Percentiles rank a stretch among this genome's conserved stretches.
phyloP scores from a whole-genome alignment of 2,797 vertebrate species.

The Odontamblyopus rebecca region DNA sequence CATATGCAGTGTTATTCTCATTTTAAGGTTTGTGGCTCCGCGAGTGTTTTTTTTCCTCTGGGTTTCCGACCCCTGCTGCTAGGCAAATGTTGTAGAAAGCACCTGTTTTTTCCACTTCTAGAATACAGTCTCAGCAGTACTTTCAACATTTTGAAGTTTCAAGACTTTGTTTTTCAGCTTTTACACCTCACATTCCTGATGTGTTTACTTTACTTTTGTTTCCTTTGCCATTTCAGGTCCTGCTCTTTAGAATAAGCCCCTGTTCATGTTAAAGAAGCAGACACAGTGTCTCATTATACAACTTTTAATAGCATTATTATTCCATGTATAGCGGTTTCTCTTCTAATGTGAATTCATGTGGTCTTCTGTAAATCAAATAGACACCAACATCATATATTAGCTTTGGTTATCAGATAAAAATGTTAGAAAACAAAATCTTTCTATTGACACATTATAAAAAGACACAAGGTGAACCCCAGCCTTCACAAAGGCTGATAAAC shows the following conservation, averaged over 20 bases:
- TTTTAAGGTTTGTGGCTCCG: too few relatives aligned
- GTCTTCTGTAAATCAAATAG: constrained; percentile 5
- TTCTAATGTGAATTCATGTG: not conserved
- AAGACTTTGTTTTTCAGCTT: too few relatives aligned
- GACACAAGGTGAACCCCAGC: constrained; percentile 42
- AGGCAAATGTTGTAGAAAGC: too few relatives aligned
- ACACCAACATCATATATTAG: constrained; percentile 40
- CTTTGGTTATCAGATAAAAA: constrained; percentile 49
- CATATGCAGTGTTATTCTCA: too few relatives aligned
- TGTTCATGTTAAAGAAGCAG: not conserved
- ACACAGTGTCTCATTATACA: not conserved
- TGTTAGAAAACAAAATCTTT: constrained; percentile 41
- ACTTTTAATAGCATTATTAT: not conserved
- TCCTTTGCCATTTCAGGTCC: not conserved
- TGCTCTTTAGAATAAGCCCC: not conserved
- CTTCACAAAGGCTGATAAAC: constrained; percentile 51
- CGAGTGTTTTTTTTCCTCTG: too few relatives aligned
- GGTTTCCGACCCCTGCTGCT: too few relatives aligned
- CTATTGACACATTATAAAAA: constrained; percentile 37
- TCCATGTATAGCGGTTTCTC: not conserved
- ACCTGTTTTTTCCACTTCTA: too few relatives aligned
- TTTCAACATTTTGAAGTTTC: too few relatives aligned
- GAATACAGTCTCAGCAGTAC: too few relatives aligned
- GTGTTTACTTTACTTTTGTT: too few relatives aligned
- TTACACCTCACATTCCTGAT: too few relatives aligned